Evolutionary conservation across 1,140 invertebrate species (phyloP), one percentile per base, ranked within the genome.

Genomic region (Acyrthosiphon pisum): DNA sequence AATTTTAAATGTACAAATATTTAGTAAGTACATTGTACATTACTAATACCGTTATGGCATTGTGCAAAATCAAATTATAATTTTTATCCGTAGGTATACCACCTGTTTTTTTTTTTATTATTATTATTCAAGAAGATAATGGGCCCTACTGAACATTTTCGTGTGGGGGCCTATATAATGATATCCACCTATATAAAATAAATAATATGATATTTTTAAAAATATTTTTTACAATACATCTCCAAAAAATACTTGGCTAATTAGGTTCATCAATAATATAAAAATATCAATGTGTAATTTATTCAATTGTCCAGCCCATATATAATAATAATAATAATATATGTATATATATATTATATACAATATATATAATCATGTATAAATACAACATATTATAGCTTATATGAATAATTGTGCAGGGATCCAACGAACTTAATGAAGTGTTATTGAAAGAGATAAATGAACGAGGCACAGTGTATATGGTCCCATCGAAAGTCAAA

Each of bases 401-500:
- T 35, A 83, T 9, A 83, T 8, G 7, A 53, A 26, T 90, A 53
- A 83, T 53, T 48, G 1, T 44, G 0, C 94, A 97, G 97, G 98
- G 97, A 9, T 95, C 96, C 14, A 99, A 99, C 95, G 97, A 98
- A 94, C 94, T 96, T 2, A 99, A 98, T 94, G 98, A 99, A 95
- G 95, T 95, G 2, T 95, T 99, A 0, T 95, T 99, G 83, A 98
- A 98, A 94, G 96, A 96, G 86, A 98, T 99, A 86, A 99, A 99
- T 94, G 97, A 97, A 0, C 97, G 98, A 68, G 98, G 98, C 37
- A 97, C 98, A 94, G 99, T 99, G 94, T 98, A 99, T 95, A 95
- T 99, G 93, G 98, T 99, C 1, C 98, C 99, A 1, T 98, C 98
- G 0, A 98, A 98, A 95, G 97, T 98, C 50, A 96, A 97, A 30